These are phyloP conservation scores for Aricia artaxerxes DNA, from an alignment of 2,888 invertebrate genomes.

Conservation along the genomic window DNA sequence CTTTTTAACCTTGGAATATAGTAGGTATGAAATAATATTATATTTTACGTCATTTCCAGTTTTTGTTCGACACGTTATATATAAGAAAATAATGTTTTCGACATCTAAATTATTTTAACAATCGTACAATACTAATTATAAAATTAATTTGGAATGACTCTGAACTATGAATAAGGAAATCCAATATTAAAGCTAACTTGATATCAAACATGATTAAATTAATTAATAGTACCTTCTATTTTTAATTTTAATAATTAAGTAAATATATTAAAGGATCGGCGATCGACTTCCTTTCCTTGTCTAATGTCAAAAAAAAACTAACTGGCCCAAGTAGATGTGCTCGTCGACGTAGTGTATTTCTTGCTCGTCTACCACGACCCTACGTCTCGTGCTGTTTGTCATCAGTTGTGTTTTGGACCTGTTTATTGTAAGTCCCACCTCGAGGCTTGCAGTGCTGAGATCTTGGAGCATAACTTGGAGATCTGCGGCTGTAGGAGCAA, in stretches of 20 bases:
- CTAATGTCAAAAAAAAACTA: no score
- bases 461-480: no score
- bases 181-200: neutral
- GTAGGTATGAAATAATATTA: constrained; percentile 9
- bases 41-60: constrained; percentile 14
- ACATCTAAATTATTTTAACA: neutral
- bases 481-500: no score
- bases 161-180: neutral
- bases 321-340: no score
- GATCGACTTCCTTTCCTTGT: no score
- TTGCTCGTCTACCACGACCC: no score
- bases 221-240: neutral
- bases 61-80: neutral
- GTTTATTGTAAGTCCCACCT: no score
- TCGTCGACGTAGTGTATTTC: no score
- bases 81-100: neutral
- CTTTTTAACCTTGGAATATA: constrained; percentile 16
- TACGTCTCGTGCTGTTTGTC: no score
- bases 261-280: neutral
- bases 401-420: no score
- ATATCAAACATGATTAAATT: neutral
- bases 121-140: neutral
- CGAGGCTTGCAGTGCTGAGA: no score
- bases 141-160: neutral
- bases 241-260: neutral